Conservation (phyloP, 2,113 vertebrate genomes). For the Ptychochromis oligacanthus region DNA sequence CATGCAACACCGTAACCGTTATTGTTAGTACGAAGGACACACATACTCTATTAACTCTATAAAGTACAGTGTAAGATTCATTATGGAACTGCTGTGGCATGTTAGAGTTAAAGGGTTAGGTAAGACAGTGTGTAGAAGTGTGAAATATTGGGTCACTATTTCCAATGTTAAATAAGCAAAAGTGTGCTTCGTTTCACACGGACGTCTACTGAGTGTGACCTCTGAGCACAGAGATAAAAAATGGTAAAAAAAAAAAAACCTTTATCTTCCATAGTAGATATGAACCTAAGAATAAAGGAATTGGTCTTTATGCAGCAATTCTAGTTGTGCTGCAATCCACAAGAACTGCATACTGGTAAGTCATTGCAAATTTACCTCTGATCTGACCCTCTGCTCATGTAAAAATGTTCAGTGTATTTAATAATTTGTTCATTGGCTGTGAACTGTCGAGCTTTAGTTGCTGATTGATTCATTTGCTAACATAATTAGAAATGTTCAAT, state of each 20-base stretch:
- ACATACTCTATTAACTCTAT: background rate
- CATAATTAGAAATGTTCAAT: background rate
- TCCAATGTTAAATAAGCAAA: background rate
- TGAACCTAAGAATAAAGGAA: slow-evolving; percentile 27
- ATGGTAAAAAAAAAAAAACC: slow-evolving; percentile 13
- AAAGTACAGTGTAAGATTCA: slow-evolving; percentile 2
- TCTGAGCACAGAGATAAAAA: background rate
- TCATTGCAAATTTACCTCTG: slow-evolving; percentile 19
- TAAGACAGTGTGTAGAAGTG: background rate
- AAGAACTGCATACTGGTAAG: slow-evolving; percentile 51
- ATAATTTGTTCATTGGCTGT: background rate
- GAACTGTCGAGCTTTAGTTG: background rate
- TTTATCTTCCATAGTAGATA: slow-evolving; percentile 23
- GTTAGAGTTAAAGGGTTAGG: background rate
- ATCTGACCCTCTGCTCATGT: background rate
- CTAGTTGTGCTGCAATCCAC: slow-evolving; percentile 41
- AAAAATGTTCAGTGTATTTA: slow-evolving; percentile 15
- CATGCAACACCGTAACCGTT: background rate
- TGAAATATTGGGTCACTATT: background rate
- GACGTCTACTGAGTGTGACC: background rate
- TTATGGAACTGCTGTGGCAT: background rate
- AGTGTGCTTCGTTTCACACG: background rate
- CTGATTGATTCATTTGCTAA: background rate
- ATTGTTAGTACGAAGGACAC: background rate
- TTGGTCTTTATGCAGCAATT: slow-evolving; percentile 31